Percentiles rank a stretch among this genome's conserved stretches.
phyloP scores from a whole-genome alignment of 1,140 invertebrate genomes.

The Matsumurasca onukii region DNA sequence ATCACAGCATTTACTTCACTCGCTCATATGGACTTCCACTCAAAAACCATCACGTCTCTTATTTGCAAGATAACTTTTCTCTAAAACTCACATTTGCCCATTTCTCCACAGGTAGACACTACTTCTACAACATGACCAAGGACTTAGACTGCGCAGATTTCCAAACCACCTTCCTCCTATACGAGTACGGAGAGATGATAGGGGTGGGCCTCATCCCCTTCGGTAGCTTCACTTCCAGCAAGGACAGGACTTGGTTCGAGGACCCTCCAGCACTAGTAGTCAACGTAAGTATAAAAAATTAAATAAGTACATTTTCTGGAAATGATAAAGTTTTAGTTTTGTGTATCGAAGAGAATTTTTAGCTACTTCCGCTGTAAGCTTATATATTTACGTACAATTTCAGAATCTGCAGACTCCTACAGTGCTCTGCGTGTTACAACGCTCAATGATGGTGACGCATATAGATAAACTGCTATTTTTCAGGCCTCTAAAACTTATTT shows the following conservation, averaged over 20 bases:
- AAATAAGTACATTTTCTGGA: neutral
- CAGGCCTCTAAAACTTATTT: neutral
- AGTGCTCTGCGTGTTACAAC: neutral
- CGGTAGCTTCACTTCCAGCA: neutral
- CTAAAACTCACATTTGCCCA: no score
- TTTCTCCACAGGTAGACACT: neutral
- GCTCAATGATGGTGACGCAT: neutral
- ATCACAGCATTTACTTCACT: no score
- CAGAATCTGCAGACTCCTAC: neutral
- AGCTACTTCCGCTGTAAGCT: neutral
- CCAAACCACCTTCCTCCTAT: neutral
- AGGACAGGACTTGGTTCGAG: constrained; percentile 10
- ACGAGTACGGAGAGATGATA: constrained; percentile 2
- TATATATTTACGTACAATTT: neutral
- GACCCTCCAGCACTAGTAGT: neutral
- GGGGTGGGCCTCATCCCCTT: constrained; percentile 8
- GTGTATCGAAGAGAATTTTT: neutral
- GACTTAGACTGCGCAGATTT: neutral
- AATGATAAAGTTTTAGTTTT: neutral
- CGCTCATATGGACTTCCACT: no score
- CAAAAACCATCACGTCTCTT: no score
- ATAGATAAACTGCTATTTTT: neutral
- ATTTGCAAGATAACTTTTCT: no score
- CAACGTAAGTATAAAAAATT: neutral
- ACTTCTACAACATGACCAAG: constrained; percentile 10